Evolutionary conservation across 2,113 vertebrate genomes (phyloP).

Genomic region (Python bivittatus): DNA sequence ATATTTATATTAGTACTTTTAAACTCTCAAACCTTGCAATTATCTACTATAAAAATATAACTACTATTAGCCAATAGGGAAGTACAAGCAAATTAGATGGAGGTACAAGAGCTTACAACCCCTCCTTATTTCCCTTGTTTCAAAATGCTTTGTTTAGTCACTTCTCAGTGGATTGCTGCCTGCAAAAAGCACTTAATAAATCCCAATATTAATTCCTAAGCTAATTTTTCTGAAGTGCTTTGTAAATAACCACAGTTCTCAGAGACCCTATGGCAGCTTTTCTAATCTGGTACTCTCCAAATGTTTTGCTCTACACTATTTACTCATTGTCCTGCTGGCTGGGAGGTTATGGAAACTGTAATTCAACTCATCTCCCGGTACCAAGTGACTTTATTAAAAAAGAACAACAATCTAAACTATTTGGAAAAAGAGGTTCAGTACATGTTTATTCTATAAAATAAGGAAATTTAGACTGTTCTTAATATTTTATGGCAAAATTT

Average conservation of each 20-base stretch:
- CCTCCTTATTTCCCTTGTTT: background rate
- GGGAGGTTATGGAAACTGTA: background rate
- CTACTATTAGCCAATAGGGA: slow-evolving; percentile 2
- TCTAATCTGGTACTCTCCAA: background rate
- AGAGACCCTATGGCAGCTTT: slow-evolving; percentile 21
- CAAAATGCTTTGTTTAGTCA: slow-evolving; percentile 42
- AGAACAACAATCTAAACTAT: slow-evolving; percentile 53
- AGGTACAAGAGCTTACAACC: slow-evolving; percentile 18
- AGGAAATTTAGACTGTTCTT: background rate
- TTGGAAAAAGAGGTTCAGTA: slow-evolving; percentile 61
- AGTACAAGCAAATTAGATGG: background rate
- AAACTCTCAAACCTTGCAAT: background rate
- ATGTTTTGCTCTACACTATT: background rate
- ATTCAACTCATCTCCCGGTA: background rate
- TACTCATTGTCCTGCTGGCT: background rate
- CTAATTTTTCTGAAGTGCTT: slow-evolving; percentile 52
- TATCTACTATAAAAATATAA: background rate
- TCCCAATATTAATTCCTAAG: slow-evolving; percentile 51
- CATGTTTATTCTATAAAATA: slow-evolving; percentile 33
- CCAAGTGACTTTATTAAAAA: slow-evolving; percentile 36
- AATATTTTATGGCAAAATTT: background rate
- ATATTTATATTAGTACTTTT: background rate
- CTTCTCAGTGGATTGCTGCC: slow-evolving; percentile 32
- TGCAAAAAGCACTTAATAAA: slow-evolving; percentile 52
- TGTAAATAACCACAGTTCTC: slow-evolving; percentile 58